Evolutionary conservation across 2,113 vertebrate species (phyloP).

Genomic region (Cyphomyrus discorhynchus): DNA sequence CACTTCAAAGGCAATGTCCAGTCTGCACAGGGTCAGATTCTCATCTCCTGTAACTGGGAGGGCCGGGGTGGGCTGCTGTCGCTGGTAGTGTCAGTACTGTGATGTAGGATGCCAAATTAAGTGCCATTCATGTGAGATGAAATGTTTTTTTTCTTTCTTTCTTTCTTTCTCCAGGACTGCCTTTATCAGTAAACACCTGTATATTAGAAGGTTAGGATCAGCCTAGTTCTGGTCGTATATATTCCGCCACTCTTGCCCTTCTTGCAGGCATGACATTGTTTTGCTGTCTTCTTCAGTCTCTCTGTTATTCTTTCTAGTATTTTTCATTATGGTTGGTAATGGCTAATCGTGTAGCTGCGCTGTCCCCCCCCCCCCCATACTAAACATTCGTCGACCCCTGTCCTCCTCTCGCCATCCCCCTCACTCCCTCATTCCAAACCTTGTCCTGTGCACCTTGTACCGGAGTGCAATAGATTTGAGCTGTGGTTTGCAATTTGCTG

Average conservation of each 20-base stretch:
- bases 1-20: conserved; percentile 65
- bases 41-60: not conserved
- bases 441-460: conserved; percentile 14
- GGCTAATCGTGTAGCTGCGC: conserved; percentile 18
- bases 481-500: conserved; percentile 21
- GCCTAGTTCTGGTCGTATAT: not conserved
- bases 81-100: not conserved
- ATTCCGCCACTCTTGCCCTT: not conserved
- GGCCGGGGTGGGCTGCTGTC: not conserved
- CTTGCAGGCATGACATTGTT: conserved; percentile 20
- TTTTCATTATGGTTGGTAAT: conserved; percentile 18
- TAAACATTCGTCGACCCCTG: conserved; percentile 12
- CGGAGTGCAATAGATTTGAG: conserved; percentile 13
- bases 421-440: conserved; percentile 16
- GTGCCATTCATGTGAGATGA: conserved; percentile 7
- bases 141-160: conserved; percentile 1
- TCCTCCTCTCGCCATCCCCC: not conserved
- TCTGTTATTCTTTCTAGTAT: conserved; percentile 8
- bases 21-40: conserved; percentile 57
- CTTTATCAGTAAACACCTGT: not conserved
- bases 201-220: not conserved
- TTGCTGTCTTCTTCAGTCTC: conserved; percentile 14
- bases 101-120: conserved; percentile 1
- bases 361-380: conserved; percentile 5
- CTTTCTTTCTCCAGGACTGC: not conserved